Conservation (phyloP, 2,888 invertebrate species). For the Artemia sp. region DNA sequence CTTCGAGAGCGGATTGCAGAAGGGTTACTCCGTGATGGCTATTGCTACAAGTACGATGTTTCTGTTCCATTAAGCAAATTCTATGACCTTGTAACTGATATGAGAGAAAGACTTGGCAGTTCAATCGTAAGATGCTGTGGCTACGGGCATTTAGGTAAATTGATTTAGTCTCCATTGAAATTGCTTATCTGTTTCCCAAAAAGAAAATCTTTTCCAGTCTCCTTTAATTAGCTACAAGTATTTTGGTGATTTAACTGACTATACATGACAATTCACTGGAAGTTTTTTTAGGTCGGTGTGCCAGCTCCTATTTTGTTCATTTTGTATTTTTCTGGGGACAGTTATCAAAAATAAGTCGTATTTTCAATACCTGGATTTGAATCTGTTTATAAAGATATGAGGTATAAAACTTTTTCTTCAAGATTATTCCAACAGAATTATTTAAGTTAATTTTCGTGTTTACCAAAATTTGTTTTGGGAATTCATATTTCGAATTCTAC, state of each 20-base stretch:
- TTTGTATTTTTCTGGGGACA: no score
- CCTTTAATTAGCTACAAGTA: not conserved
- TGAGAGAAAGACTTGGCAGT: slow-evolving; percentile 46
- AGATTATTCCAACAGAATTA: no score
- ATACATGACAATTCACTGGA: not conserved
- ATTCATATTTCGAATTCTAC: no score
- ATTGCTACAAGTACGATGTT: slow-evolving; percentile 87
- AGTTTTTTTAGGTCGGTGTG: no score
- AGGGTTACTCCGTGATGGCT: slow-evolving; percentile 57
- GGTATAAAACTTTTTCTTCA: no score
- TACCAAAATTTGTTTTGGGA: no score
- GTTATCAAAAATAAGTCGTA: no score
- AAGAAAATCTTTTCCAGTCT: not conserved
- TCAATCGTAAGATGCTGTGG: slow-evolving; percentile 51
- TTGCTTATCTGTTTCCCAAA: not conserved
- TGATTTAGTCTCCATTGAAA: not conserved
- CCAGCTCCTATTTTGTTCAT: no score
- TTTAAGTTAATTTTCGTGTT: no score
- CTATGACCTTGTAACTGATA: slow-evolving; percentile 60
- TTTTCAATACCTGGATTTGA: no score
- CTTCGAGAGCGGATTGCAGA: slow-evolving; percentile 68
- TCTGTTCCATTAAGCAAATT: slow-evolving; percentile 67
- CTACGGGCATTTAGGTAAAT: slow-evolving; percentile 81
- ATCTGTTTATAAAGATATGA: no score
- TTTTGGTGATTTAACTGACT: slow-evolving; percentile 5